Evolutionary conservation across 2,113 vertebrate species (phyloP).

Genomic region (Lophochroa leadbeateri): DNA sequence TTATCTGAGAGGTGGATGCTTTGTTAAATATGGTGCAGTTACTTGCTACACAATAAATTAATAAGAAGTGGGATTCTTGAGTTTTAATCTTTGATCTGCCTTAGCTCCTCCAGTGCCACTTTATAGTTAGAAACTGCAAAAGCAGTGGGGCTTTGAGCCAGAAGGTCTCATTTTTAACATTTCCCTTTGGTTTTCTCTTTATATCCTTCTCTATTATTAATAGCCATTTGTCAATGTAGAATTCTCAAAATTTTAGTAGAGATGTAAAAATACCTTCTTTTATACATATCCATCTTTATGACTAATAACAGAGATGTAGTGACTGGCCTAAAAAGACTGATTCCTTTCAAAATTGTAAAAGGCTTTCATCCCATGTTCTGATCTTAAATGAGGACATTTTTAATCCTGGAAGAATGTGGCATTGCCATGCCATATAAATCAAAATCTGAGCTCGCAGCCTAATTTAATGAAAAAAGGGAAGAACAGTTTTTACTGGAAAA

Average conservation of each 20-base stretch:
- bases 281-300: not conserved
- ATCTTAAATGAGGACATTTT: not conserved
- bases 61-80: not conserved
- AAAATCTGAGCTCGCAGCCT: not conserved
- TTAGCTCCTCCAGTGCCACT: not conserved
- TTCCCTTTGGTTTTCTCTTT: not conserved
- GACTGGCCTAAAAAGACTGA: not conserved
- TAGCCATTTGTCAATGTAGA: not conserved
- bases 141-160: not conserved
- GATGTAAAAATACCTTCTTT: constrained; percentile 21
- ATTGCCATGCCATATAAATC: not conserved
- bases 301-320: not conserved
- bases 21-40: not conserved
- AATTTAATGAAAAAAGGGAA: not conserved
- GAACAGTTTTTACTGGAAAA: not conserved
- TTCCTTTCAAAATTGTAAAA: not conserved
- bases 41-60: not conserved
- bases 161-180: not conserved
- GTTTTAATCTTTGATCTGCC: not conserved
- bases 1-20: not conserved
- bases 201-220: not conserved
- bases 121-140: not conserved
- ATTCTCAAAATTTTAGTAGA: not conserved
- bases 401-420: not conserved
- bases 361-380: not conserved